Conservation (phyloP, 2,113 vertebrate species). For the Chaetura pelagica region DNA sequence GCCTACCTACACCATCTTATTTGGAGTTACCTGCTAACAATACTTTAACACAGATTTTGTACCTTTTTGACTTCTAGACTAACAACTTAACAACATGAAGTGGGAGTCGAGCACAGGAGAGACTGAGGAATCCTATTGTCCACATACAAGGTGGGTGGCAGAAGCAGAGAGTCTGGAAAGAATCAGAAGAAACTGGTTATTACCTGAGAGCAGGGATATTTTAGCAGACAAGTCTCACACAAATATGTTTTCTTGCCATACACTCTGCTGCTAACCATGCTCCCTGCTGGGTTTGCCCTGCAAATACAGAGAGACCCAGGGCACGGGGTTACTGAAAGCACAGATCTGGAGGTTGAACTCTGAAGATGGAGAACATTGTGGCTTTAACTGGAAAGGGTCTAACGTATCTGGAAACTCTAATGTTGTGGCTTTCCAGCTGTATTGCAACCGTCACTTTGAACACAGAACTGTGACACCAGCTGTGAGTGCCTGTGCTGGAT, state of each 20-base stretch:
- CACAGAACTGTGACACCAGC: slow-evolving; percentile 28
- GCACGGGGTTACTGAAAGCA: background rate
- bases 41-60: background rate
- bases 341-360: background rate
- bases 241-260: background rate
- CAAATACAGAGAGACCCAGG: background rate
- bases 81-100: background rate
- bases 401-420: background rate
- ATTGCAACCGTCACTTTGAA: slow-evolving; percentile 12
- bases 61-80: background rate
- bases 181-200: background rate
- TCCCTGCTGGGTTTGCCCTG: background rate
- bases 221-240: background rate
- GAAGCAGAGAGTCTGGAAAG: background rate
- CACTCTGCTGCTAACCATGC: background rate
- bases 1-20: background rate
- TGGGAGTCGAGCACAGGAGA: rapidly evolving
- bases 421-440: background rate
- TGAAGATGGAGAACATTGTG: background rate
- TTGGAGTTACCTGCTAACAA: background rate
- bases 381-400: background rate
- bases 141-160: background rate
- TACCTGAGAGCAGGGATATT: background rate
- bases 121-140: background rate
- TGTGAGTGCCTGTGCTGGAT: slow-evolving; percentile 37